Evolutionary conservation across 2,888 invertebrate genomes (phyloP).

Genomic region (Rosalia funebris): DNA sequence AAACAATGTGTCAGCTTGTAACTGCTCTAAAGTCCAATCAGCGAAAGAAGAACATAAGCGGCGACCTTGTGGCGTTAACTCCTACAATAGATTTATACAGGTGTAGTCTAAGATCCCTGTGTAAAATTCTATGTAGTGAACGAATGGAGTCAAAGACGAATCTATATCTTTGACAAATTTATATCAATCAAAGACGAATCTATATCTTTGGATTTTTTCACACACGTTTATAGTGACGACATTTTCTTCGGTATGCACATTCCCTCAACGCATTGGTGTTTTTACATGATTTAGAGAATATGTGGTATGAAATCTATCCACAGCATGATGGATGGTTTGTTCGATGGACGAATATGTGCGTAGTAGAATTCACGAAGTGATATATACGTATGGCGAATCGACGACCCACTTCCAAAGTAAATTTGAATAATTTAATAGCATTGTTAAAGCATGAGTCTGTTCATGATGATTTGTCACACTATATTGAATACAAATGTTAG

Average conservation of each 20-base stretch:
- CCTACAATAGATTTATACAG: not conserved
- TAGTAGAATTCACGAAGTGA: not conserved
- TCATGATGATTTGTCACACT: no score
- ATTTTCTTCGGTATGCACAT: not conserved
- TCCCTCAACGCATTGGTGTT: not conserved
- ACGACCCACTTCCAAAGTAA: not conserved
- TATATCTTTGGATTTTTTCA: no score
- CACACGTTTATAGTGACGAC: not conserved
- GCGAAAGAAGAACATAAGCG: slow-evolving; percentile 1
- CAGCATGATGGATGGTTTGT: not conserved
- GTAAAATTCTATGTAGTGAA: not conserved
- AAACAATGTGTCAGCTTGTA: slow-evolving; percentile 4
- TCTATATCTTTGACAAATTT: not conserved
- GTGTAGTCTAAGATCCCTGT: not conserved
- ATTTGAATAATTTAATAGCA: no score
- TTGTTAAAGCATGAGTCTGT: no score
- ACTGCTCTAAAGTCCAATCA: not conserved
- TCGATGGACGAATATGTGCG: not conserved
- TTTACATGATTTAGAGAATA: not conserved
- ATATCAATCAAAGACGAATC: no score
- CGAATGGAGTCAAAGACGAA: not conserved
- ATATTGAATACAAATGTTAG: not conserved
- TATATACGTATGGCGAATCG: not conserved
- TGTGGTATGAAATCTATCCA: not conserved
- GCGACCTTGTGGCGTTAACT: not conserved